These are phyloP conservation scores for Saxidomus purpurata DNA, from an alignment of 1,140 invertebrate species.

Conservation along the genomic window DNA sequence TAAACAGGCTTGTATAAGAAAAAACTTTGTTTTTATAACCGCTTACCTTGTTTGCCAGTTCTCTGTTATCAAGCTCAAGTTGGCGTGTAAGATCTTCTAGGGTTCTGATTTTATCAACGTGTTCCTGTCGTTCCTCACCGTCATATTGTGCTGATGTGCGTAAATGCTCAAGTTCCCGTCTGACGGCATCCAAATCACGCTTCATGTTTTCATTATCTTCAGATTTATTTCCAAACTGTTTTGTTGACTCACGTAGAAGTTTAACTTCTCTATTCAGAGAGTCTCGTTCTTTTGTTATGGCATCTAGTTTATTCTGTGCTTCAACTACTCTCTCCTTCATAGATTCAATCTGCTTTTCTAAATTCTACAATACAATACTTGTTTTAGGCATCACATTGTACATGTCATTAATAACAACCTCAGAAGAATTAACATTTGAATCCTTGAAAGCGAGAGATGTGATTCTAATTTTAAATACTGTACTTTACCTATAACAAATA, in stretches of 20 bases:
- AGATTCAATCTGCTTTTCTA: slow-evolving; percentile 72
- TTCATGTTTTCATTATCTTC: slow-evolving; percentile 69
- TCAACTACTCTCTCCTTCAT: slow-evolving; percentile 71
- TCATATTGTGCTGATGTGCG: slow-evolving; percentile 73
- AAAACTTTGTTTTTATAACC: background rate
- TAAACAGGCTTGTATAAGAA: too few species aligned
- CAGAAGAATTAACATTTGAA: too few species aligned
- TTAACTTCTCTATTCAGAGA: slow-evolving; percentile 53
- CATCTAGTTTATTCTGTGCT: slow-evolving; percentile 62
- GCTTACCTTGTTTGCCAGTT: slow-evolving; percentile 80
- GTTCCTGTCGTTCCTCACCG: slow-evolving; percentile 77
- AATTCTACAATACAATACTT: slow-evolving; percentile 71
- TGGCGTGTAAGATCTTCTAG: slow-evolving; percentile 78
- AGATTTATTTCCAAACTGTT: slow-evolving; percentile 63
- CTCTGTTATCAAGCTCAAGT: slow-evolving; percentile 82
- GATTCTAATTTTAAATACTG: too few species aligned
- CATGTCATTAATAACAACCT: too few species aligned
- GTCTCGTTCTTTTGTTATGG: slow-evolving; percentile 61
- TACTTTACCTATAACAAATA: too few species aligned
- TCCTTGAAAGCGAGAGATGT: too few species aligned
- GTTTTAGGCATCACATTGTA: too few species aligned
- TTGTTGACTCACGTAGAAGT: slow-evolving; percentile 57
- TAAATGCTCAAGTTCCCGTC: slow-evolving; percentile 73
- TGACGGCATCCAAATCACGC: slow-evolving; percentile 71
- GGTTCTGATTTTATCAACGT: slow-evolving; percentile 76